Evolutionary conservation across 2,113 vertebrate species (phyloP).

Genomic region (Heptranchias perlo): DNA sequence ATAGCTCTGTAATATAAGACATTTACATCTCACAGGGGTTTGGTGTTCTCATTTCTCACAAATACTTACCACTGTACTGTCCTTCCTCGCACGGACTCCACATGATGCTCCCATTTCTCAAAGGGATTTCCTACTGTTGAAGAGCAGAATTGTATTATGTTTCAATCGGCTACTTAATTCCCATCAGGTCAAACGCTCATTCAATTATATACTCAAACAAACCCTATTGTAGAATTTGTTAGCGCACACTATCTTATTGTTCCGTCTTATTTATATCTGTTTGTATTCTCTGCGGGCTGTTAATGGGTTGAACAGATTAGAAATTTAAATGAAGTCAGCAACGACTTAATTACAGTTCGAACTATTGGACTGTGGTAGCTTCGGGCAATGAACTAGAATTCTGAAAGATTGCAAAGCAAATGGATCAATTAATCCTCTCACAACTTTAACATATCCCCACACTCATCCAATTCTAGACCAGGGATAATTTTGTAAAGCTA

Average conservation of each 20-base stretch:
- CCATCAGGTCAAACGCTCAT: not conserved
- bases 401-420: not conserved
- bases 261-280: not conserved
- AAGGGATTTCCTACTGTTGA: not conserved
- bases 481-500: not conserved
- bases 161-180: not conserved
- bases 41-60: not conserved
- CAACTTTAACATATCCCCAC: not conserved
- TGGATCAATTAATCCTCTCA: not conserved
- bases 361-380: not conserved
- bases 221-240: not conserved
- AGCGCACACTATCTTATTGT: not conserved
- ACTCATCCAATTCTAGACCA: not conserved
- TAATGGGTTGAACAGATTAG: not conserved
- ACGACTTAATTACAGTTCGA: not conserved
- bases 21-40: not conserved
- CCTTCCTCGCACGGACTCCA: not conserved
- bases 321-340: slow-evolving; percentile 14
- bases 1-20: not conserved
- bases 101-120: not conserved
- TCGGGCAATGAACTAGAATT: not conserved
- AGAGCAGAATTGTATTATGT: not conserved
- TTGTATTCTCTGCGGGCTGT: not conserved
- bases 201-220: not conserved
- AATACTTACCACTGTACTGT: not conserved